Conservation (phyloP, 1,140 invertebrate genomes). For the Argopecten irradians region DNA sequence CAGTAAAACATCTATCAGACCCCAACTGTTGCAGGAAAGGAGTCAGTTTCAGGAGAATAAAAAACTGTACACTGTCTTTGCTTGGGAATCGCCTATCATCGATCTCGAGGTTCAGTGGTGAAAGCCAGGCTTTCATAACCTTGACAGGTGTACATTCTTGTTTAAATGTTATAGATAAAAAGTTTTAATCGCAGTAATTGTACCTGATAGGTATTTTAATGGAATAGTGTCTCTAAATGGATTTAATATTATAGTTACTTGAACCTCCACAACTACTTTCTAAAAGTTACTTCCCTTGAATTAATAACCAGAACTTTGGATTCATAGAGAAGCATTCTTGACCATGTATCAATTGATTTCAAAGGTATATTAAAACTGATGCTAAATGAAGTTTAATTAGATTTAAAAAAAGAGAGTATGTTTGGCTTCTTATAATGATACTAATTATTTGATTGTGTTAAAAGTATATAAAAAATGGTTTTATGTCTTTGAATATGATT, state of each 20-base stretch:
- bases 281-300: neutral
- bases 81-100: no score
- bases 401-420: no score
- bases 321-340: neutral
- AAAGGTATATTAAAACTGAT: neutral
- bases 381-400: no score
- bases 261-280: neutral
- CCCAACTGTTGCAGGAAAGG: no score
- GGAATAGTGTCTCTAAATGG: neutral
- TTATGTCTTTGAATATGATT: neutral
- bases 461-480: neutral
- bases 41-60: no score
- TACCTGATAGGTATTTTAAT: neutral
- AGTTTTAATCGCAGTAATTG: no score
- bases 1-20: neutral
- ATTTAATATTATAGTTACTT: neutral
- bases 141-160: no score
- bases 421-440: no score
- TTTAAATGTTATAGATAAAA: no score
- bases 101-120: no score
- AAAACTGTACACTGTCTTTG: no score
- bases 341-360: neutral
- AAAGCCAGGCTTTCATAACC: no score
- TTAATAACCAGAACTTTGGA: neutral
- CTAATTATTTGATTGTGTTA: neutral